Evolutionary conservation across 2,113 vertebrate species (phyloP).

Genomic region (Catharus fuscescens): DNA sequence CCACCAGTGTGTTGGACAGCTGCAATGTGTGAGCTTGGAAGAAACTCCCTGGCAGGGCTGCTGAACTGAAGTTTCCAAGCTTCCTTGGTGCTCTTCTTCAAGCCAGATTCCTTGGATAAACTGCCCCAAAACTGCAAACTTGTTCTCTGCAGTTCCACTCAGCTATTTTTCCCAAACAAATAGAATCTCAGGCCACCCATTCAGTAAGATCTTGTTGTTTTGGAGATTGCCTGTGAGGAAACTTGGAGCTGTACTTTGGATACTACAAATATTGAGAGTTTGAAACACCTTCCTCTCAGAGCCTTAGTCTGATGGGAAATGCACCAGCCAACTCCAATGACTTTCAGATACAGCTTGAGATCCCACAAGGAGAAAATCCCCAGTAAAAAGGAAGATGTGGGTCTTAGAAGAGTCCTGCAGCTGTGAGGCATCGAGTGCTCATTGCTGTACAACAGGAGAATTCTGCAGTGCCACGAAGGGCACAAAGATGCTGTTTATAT

Average conservation of each 20-base stretch:
- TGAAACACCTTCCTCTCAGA: background rate
- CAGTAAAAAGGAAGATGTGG: background rate
- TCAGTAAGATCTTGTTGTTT: background rate
- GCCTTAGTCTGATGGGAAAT: background rate
- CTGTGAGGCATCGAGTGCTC: background rate
- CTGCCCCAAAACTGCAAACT: background rate
- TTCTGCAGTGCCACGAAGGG: background rate
- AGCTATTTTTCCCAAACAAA: background rate
- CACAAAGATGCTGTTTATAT: background rate
- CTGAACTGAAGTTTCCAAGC: background rate
- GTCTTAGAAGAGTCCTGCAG: background rate
- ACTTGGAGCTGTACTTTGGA: background rate
- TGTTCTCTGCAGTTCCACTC: background rate
- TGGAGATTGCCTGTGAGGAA: background rate
- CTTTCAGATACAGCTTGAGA: background rate
- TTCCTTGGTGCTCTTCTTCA: background rate
- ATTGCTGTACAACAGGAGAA: background rate
- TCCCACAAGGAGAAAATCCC: accelerated
- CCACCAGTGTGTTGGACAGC: background rate
- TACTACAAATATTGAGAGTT: background rate
- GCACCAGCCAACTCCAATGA: background rate
- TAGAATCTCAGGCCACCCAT: background rate
- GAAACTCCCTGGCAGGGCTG: background rate
- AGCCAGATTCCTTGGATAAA: background rate
- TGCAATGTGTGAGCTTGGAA: background rate